Base-by-base conservation (phyloP, 2,888 invertebrate genomes). In the Leucozona laternaria region DNA sequence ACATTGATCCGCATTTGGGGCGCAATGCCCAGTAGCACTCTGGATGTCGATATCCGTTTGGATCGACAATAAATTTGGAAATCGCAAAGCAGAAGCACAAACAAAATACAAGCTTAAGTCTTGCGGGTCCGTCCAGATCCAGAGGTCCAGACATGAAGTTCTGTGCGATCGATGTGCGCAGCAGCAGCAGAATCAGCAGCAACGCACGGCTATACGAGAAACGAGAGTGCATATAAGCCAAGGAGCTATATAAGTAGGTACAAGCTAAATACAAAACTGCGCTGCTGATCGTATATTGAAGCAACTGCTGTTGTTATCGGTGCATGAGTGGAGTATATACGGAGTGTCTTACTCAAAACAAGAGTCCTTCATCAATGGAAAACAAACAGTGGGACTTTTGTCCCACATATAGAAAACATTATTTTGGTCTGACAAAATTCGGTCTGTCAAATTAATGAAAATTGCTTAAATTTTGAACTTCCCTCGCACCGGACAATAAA, bases 21-120 rank as follows among this genome's bases (percentile, higher is more conserved):
- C 80, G 88, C 83, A 89, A 89, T 90, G 89, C 90, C 90, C 90
- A 89, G 90, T 90, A 90, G 90, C 90, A 89, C 88, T 89, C 72
- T 86, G 88, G 86, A 88, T 88, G 89, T 90, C 90, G 89, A 89
- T 90, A 89, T 89, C 88, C 88, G 89, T 89, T 89, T 89, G 89
- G 88, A 88, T 89, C 89, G 89, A 88, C 88, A 89, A 89, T 89
- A 89, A 89, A 90, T 90, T 90, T 90, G 77, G 88, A 88, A 86
- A 88, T 84, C 81, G 84, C 88, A 86, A 79, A 50, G 88, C 88
- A 89, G 85, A 78, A 73, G 86, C 82, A 79, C 81, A 86, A 81
- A 82, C 81, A 86, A 82, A 86, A 79, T 85, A 81, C 80, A 81
- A 81, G 77, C 68, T 76, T 50, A 76, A 66, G 15, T 66, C 75